These are phyloP conservation scores for Lordiphosa collinella DNA, from an alignment of 1,140 invertebrate species.

Conservation along the genomic window DNA sequence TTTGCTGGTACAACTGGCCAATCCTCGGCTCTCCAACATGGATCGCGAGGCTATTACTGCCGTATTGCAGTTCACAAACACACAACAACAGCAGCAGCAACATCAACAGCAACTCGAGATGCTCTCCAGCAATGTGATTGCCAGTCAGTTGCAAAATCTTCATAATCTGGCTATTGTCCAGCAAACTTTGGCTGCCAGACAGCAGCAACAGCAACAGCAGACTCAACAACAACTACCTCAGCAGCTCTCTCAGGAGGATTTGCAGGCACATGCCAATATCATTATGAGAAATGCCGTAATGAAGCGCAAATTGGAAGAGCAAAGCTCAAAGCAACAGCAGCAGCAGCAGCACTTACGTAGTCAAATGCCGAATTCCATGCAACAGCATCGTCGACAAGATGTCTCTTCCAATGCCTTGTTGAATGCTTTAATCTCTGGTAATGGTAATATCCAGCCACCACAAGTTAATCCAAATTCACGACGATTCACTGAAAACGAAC, in stretches of 20 bases:
- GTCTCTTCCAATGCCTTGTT: constrained; percentile 48
- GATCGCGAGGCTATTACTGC: constrained; percentile 76
- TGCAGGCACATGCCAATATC: constrained; percentile 69
- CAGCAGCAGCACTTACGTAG: constrained; percentile 23
- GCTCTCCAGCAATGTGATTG: constrained; percentile 70
- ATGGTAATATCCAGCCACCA: constrained; percentile 10
- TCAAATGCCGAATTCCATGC: constrained; percentile 9
- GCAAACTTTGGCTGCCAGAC: constrained; percentile 62
- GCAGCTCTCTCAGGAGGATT: constrained; percentile 65
- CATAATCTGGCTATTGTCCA: constrained; percentile 69
- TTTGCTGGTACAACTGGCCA: constrained; percentile 65
- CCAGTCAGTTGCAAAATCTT: constrained; percentile 71
- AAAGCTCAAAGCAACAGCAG: constrained; percentile 39
- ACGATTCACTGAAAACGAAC: constrained; percentile 34
- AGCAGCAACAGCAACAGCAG: constrained; percentile 46
- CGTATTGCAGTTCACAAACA: constrained; percentile 73
- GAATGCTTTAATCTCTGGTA: constrained; percentile 53
- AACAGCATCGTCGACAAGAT: constrained; percentile 19
- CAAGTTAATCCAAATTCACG: constrained; percentile 9
- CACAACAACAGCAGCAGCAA: constrained; percentile 68
- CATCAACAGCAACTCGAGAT: constrained; percentile 69
- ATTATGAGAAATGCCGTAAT: constrained; percentile 77
- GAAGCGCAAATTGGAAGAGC: constrained; percentile 74
- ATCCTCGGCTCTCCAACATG: constrained; percentile 59
- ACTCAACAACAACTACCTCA: constrained; percentile 34